Evolutionary conservation across 2,888 invertebrate genomes (phyloP), one percentile per base, ranked within the genome.

Genomic region (Spialia ferax): DNA sequence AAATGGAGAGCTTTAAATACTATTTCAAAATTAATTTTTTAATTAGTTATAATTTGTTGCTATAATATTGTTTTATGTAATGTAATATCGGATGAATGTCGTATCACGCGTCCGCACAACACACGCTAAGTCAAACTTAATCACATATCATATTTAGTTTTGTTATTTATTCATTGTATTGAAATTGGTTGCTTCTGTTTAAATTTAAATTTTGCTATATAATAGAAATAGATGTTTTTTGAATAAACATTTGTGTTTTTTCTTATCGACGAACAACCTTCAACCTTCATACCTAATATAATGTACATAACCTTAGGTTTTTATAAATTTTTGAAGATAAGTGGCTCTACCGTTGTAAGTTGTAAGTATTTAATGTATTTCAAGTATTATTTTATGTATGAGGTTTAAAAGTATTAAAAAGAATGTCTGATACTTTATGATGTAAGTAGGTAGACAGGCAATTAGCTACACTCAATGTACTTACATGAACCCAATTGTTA

Each of bases 61-160:
- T 88, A 77, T 82, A 82, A 80, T 78, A 81, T 50, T 50, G 20
- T 22, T 50, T 79, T n/a, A n/a, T n/a, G 13, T 35, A 26, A 77
- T 77, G 77, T 72, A 77, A 74, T 79, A 76, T 83, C 77, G 79
- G 75, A 73, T 74, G 29, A 74, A 56, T 26, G 54, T 48, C 7
- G 61, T 79, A 79, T 80, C 76, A 78, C 74, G 75, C 74, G 78
- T 79, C 80, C 79, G 82, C 84, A 84, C 85, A 85, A 83, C 86
- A 82, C 83, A 75, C 81, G 80, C 88, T 89, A 87, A 91, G 91
- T 91, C 91, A 90, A 84, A 80, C 79, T 84, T 86, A 88, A 88
- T 91, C 89, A 91, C 89, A 91, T 91, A 91, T 91, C 91, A 89
- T 85, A 84, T 90, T 87, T 88, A 87, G 87, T 89, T 88, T 88